phyloP scores from a whole-genome alignment of 2,113 vertebrate genomes.

The Phasianus colchicus region DNA sequence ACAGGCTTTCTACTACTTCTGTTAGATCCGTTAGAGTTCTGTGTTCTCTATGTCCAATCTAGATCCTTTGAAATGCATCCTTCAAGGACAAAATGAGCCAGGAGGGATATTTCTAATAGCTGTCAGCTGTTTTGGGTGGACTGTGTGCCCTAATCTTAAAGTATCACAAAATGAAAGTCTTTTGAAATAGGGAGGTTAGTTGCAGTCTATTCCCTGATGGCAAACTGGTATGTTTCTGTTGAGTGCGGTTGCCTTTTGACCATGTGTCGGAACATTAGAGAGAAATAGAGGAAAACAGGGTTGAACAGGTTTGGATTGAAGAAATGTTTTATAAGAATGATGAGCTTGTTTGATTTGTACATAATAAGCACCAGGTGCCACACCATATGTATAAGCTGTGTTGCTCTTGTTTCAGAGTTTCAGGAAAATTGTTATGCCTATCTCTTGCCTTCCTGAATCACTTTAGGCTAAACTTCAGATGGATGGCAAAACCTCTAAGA shows the following conservation, averaged over 20 bases:
- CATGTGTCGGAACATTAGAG: background rate
- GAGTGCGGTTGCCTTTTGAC: slow-evolving; percentile 5
- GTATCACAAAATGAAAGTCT: background rate
- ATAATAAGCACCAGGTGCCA: slow-evolving; percentile 43
- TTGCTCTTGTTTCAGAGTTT: background rate
- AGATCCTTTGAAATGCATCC: background rate
- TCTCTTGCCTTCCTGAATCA: slow-evolving; percentile 5
- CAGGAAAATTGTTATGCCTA: background rate
- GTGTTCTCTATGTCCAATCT: background rate
- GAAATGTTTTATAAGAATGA: slow-evolving; percentile 27
- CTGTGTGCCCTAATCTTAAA: background rate
- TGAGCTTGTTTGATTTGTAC: slow-evolving; percentile 37
- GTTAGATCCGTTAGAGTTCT: background rate
- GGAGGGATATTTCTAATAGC: background rate
- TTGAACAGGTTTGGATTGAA: background rate
- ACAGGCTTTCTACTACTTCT: background rate
- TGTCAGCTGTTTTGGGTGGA: slow-evolving; percentile 16
- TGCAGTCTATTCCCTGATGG: background rate
- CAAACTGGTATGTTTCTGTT: background rate
- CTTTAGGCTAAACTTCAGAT: background rate
- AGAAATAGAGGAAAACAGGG: background rate
- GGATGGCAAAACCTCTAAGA: background rate
- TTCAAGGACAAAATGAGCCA: background rate
- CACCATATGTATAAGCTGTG: slow-evolving; percentile 6
- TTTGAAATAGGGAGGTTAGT: background rate